Conservation (phyloP, 2,888 invertebrate genomes). For the Vesta saturnalis region DNA sequence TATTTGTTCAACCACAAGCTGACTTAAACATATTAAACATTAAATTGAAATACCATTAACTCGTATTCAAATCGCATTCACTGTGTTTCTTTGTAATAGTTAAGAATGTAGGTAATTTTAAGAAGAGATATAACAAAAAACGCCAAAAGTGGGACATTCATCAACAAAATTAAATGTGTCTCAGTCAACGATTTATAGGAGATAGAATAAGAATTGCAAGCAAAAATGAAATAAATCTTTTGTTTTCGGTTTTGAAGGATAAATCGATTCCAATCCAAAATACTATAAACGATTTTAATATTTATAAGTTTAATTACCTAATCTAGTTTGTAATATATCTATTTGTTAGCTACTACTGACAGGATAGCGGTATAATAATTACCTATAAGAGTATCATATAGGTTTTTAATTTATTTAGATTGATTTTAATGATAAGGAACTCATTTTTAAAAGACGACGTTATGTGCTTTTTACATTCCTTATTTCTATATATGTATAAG, state of each 20-base stretch:
- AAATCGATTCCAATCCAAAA: slow-evolving; percentile 6
- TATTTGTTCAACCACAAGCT: no score
- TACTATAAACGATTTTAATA: slow-evolving; percentile 1
- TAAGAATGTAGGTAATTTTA: no score
- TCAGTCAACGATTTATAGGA: background rate
- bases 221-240: slow-evolving; percentile 1
- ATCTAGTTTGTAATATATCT: slow-evolving; percentile 12
- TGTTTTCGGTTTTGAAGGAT: background rate
- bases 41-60: no score
- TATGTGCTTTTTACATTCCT: slow-evolving; percentile 3
- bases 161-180: no score
- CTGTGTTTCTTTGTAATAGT: no score
- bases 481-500: background rate
- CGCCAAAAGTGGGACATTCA: no score
- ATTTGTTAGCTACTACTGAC: slow-evolving; percentile 9
- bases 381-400: slow-evolving; percentile 9
- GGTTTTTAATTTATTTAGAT: slow-evolving; percentile 9
- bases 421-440: slow-evolving; percentile 2
- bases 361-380: slow-evolving; percentile 11
- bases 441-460: background rate
- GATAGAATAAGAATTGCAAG: background rate
- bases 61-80: no score
- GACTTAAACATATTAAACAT: no score
- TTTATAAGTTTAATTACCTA: slow-evolving; percentile 8
- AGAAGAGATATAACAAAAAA: no score